Evolutionary conservation across 2,888 invertebrate species (phyloP).

Genomic region (Axea sp.): DNA sequence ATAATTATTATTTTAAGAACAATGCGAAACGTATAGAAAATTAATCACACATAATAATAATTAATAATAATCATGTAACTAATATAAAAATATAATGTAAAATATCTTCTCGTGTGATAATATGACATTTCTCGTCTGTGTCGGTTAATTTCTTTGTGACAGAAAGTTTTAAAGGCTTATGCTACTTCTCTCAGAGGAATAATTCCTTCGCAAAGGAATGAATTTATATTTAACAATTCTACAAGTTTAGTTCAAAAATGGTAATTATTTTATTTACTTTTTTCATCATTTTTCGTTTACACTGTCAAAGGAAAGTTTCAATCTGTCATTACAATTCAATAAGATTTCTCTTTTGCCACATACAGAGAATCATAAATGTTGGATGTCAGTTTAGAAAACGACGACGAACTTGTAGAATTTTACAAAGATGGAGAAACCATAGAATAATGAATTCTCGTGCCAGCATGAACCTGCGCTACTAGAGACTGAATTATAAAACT

Average conservation of each 20-base stretch:
- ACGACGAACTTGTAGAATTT: slow-evolving; percentile 4
- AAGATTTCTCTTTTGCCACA: slow-evolving; percentile 14
- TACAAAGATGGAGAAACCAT: slow-evolving; percentile 36
- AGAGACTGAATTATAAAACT: too few species aligned
- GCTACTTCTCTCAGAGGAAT: slow-evolving; percentile 3
- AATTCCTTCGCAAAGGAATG: slow-evolving; percentile 6
- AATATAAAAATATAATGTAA: too few species aligned
- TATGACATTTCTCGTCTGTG: too few species aligned
- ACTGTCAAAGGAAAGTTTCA: slow-evolving; percentile 1
- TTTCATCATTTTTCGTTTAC: slow-evolving; percentile 14
- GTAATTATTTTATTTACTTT: slow-evolving; percentile 34
- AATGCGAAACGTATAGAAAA: too few species aligned
- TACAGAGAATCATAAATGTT: slow-evolving; percentile 24
- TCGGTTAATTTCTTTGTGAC: slow-evolving; percentile 20
- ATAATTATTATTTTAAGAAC: too few species aligned
- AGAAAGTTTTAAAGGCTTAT: slow-evolving; percentile 3
- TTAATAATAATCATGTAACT: too few species aligned
- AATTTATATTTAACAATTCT: slow-evolving; percentile 4
- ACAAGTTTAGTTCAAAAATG: slow-evolving; percentile 6
- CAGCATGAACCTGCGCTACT: slow-evolving; percentile 3
- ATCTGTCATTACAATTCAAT: slow-evolving; percentile 21
- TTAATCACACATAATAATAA: too few species aligned
- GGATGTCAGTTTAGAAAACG: slow-evolving; percentile 35
- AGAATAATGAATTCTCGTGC: slow-evolving; percentile 37
- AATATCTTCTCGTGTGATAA: too few species aligned